Evolutionary conservation across 2,113 vertebrate genomes (phyloP).

Genomic region (Acrocephalus kingi): DNA sequence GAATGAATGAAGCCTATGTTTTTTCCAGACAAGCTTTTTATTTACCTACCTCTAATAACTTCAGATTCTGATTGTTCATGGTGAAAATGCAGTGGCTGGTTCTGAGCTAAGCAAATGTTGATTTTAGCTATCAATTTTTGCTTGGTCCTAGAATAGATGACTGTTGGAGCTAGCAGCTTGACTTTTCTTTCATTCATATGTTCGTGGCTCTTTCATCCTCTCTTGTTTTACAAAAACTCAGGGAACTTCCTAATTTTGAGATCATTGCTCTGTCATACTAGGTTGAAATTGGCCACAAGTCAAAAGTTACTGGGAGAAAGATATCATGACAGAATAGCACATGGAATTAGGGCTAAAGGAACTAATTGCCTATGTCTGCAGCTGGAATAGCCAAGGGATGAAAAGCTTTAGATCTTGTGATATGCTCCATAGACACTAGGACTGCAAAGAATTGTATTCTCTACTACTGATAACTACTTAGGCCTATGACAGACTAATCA

Average conservation of each 20-base stretch:
- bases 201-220: neutral
- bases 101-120: neutral
- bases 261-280: neutral
- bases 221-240: neutral
- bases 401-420: neutral
- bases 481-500: neutral
- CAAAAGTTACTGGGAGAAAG: neutral
- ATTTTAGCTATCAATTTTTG: neutral
- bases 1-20: neutral
- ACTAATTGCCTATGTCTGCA: neutral
- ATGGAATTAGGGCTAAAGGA: neutral
- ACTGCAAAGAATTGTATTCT: neutral
- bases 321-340: neutral
- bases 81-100: neutral
- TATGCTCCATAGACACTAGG: neutral
- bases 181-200: neutral
- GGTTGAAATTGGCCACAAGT: neutral
- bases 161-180: neutral
- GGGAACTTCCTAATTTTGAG: neutral
- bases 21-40: neutral
- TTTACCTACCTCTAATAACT: neutral
- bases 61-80: neutral
- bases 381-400: neutral
- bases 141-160: neutral
- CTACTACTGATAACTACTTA: neutral